Conservation (phyloP, 2,888 invertebrate genomes). For the Phortica okadai region DNA sequence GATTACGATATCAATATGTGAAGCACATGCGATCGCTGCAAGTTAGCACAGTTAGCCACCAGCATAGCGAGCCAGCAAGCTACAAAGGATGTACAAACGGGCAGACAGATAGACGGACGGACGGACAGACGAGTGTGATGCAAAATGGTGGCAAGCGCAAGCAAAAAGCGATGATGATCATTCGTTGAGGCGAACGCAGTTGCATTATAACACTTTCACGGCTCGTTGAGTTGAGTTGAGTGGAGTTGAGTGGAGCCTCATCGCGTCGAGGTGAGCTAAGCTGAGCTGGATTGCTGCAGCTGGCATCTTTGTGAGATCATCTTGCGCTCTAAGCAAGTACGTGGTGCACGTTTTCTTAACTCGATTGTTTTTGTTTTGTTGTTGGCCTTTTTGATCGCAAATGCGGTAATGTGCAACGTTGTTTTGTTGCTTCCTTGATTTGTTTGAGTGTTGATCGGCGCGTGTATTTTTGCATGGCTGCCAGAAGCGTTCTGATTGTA, state of each 20-base stretch:
- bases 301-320: conserved; percentile 54
- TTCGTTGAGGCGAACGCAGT: conserved; percentile 46
- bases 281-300: conserved; percentile 44
- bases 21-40: conserved; percentile 9
- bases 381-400: background rate
- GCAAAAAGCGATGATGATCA: background rate
- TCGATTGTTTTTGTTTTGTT: background rate
- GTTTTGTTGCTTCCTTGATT: background rate
- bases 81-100: background rate
- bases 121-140: background rate
- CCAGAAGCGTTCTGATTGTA: conserved; percentile 19
- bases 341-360: conserved; percentile 20
- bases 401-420: no score
- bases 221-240: conserved; percentile 73
- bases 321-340: conserved; percentile 51
- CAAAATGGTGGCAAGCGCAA: conserved; percentile 8
- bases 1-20: conserved; percentile 62
- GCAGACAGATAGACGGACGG: background rate
- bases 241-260: conserved; percentile 28
- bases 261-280: conserved; percentile 33
- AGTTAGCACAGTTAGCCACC: conserved; percentile 33
- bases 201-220: conserved; percentile 77
- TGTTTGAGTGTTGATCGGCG: conserved; percentile 19
- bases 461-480: conserved; percentile 20
- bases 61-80: background rate